Conservation (phyloP, 2,113 vertebrate genomes). For the Charadrius vociferus region DNA sequence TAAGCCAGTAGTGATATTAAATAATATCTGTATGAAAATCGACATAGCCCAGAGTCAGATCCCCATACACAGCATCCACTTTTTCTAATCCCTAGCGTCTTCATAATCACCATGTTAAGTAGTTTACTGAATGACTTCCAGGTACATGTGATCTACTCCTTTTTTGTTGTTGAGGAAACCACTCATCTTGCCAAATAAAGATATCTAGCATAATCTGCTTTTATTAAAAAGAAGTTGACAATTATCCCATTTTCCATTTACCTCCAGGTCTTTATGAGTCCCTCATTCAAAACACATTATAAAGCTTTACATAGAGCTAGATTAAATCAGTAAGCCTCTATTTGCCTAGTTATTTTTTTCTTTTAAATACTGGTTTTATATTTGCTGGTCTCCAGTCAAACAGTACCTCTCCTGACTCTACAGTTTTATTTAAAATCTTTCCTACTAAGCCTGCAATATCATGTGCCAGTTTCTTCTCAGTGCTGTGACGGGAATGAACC, state of each 20-base stretch:
- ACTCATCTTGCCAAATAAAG: neutral
- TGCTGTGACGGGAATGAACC: neutral
- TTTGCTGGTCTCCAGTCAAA: neutral
- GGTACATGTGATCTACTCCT: neutral
- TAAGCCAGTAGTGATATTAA: neutral
- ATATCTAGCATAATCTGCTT: neutral
- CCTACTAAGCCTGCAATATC: neutral
- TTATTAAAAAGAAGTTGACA: conserved; percentile 2
- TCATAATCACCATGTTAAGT: neutral
- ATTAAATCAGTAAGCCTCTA: conserved; percentile 2
- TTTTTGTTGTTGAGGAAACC: neutral
- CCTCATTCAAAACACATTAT: neutral
- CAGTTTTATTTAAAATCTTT: neutral
- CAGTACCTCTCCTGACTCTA: neutral
- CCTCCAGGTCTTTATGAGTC: neutral
- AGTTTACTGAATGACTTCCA: conserved; percentile 3
- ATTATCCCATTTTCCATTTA: neutral
- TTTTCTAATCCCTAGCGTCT: neutral
- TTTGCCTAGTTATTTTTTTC: neutral
- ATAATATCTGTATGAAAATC: neutral
- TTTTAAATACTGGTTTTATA: neutral
- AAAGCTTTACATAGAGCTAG: neutral
- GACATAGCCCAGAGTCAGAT: neutral
- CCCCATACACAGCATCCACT: neutral
- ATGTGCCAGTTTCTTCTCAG: neutral